Conservation (phyloP, 2,797 vertebrate species). For the Triplophysa bombifrons region DNA sequence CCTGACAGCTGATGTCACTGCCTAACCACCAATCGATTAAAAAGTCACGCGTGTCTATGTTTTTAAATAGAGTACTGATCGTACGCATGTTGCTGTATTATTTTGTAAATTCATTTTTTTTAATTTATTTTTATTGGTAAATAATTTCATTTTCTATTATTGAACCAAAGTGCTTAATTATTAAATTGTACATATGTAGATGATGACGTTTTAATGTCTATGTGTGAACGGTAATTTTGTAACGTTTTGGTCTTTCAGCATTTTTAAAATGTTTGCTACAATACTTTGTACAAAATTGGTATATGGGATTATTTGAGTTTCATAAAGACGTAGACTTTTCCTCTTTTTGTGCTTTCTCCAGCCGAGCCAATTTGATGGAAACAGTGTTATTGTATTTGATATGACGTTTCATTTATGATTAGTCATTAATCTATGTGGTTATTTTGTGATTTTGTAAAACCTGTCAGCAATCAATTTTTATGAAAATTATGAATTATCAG, state of each 20-base stretch:
- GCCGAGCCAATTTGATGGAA: conserved; percentile 61
- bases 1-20: conserved; percentile 58
- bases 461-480: conserved; percentile 59
- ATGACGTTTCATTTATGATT: conserved; percentile 73
- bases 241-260: conserved; percentile 64
- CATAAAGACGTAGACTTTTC: conserved; percentile 72
- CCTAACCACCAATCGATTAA: conserved; percentile 55
- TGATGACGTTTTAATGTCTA: conserved; percentile 75
- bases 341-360: conserved; percentile 66
- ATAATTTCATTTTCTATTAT: conserved; percentile 74
- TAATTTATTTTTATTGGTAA: conserved; percentile 79
- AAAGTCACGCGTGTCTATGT: conserved; percentile 59
- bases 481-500: conserved; percentile 65
- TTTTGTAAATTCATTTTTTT: conserved; percentile 75
- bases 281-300: conserved; percentile 75
- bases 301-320: conserved; percentile 71
- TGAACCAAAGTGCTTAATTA: conserved; percentile 84
- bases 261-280: conserved; percentile 75
- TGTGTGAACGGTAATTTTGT: conserved; percentile 74
- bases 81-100: conserved; percentile 71
- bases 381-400: conserved; percentile 76
- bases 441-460: conserved; percentile 73
- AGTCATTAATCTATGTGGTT: conserved; percentile 71
- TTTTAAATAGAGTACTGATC: conserved; percentile 50
- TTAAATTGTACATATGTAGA: conserved; percentile 78